phyloP scores from a whole-genome alignment of 2,113 vertebrate species.

The Oncorhynchus keta region DNA sequence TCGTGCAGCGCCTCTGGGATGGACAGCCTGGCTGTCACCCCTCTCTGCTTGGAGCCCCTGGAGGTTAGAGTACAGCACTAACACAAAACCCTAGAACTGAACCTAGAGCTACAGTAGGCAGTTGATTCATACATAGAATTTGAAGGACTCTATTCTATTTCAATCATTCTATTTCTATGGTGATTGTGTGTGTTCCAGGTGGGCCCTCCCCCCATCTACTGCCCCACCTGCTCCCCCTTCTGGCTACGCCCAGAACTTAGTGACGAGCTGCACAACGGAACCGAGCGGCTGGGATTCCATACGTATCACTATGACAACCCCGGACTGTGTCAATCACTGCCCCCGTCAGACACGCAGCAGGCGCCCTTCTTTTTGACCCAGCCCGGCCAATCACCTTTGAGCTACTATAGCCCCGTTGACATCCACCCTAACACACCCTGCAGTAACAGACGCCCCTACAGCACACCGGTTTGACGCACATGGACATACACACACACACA shows the following conservation, averaged over 20 bases:
- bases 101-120: no score
- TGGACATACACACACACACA: neutral
- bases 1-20: slow-evolving; percentile 82
- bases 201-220: slow-evolving; percentile 61
- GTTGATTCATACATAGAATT: no score
- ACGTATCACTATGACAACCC: slow-evolving; percentile 83
- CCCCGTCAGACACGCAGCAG: slow-evolving; percentile 64
- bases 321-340: slow-evolving; percentile 65
- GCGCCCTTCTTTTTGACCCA: slow-evolving; percentile 46
- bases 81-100: no score
- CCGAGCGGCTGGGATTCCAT: slow-evolving; percentile 81
- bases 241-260: slow-evolving; percentile 75
- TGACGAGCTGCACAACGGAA: slow-evolving; percentile 84
- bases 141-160: no score
- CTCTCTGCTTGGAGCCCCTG: slow-evolving; percentile 61
- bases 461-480: slow-evolving; percentile 85
- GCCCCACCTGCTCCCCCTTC: slow-evolving; percentile 82
- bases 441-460: slow-evolving; percentile 75
- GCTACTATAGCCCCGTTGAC: slow-evolving; percentile 70
- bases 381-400: slow-evolving; percentile 69
- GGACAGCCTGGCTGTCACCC: slow-evolving; percentile 75
- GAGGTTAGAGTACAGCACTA: slow-evolving; percentile 51
- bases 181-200: no score
- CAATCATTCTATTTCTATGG: no score
- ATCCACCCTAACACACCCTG: slow-evolving; percentile 73